Base-by-base conservation (phyloP, 2,888 invertebrate genomes). In the Chymomyza amoena region DNA sequence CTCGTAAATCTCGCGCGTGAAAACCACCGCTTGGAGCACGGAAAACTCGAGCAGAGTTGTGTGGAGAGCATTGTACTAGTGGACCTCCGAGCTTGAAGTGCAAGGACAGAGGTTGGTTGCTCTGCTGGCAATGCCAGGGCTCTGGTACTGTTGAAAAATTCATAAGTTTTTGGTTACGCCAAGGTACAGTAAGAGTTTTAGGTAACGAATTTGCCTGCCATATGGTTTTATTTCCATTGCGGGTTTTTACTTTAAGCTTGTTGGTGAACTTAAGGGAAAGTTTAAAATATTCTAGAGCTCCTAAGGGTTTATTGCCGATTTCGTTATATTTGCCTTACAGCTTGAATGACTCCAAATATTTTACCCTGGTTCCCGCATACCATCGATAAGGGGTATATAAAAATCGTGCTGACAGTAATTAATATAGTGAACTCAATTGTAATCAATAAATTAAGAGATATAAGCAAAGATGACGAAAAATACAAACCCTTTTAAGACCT, bases 1-100 rank as follows among this genome's bases (percentile, higher is more conserved):
- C 84, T 84, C 83, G 83, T 86, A 83, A 83, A 83, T 83, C 83
- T 83, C 84, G 80, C 79, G 81, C 79, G 81, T 76, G 84, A 86
- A 86, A 83, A 83, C 87, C 81, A 84, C 87, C 84, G 87, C 81
- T 28, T 45, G 13, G 13, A 45, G 39, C 4, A 45, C 13, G 39
- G 13, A 13, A 45, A 45, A 45, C 39, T 4, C 39, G 13, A 45
- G 13, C 39, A 45, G 39, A 45, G 13, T 13, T 2, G 39, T 2
- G 39, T 1, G 4, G 10, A 45, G 39, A 13, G 39, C 13, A 7
- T 32, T 32, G 32, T 7, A 45, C 13, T 45, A 1, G 39, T 45
- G 13, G 39, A 13, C 39, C 32, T 7, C 7, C 39, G 39, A 4
- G 39, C 39, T 45, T 45, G 13, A 45, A 45, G 39, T 13, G 39